These are phyloP conservation scores for Stenodera caucasica DNA, from an alignment of 2,888 invertebrate genomes.

Conservation along the genomic window DNA sequence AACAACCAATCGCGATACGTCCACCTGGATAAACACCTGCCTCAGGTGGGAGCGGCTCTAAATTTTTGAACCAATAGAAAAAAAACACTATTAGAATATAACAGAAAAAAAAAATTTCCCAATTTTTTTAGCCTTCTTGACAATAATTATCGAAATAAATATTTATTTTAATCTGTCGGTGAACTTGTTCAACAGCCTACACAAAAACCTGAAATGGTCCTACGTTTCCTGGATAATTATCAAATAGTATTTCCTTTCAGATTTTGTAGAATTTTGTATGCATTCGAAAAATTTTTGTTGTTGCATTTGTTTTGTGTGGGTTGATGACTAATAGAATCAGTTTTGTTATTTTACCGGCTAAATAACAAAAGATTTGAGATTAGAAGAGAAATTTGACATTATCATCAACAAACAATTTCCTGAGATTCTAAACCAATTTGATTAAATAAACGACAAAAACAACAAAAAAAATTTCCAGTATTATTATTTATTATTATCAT, in stretches of 20 bases:
- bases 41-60: constrained; percentile 45
- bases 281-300: constrained; percentile 3
- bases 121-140: no score
- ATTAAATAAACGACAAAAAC: background rate
- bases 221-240: constrained; percentile 37
- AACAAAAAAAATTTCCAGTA: background rate
- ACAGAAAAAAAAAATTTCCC: no score
- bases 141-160: no score
- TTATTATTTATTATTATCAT: no score
- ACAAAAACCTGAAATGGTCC: constrained; percentile 37
- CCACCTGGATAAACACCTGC: constrained; percentile 47
- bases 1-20: constrained; percentile 23
- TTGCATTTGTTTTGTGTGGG: constrained; percentile 10
- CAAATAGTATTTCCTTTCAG: constrained; percentile 37
- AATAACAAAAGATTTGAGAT: background rate
- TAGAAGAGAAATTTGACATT: constrained; percentile 3
- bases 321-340: constrained; percentile 20
- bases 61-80: constrained; percentile 12
- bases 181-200: constrained; percentile 30
- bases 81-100: no score
- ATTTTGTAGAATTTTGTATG: background rate
- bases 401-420: constrained; percentile 5
- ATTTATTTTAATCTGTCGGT: constrained; percentile 25
- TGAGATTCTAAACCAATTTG: background rate
- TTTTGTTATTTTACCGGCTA: constrained; percentile 18